phyloP scores from a whole-genome alignment of 2,888 invertebrate genomes.

The Acanthosepion lycidas region DNA sequence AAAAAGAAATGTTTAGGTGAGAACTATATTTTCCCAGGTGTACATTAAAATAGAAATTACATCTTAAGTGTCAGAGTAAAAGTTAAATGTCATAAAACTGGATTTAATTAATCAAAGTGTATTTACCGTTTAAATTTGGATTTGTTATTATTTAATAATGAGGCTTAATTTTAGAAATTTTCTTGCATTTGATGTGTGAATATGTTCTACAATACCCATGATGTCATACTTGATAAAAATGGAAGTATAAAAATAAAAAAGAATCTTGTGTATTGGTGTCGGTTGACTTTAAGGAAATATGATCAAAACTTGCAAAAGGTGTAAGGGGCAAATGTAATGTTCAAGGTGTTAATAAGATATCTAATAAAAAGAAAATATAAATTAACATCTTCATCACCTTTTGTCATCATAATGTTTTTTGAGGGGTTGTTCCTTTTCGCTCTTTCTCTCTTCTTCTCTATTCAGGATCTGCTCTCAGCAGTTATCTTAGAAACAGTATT shows the following conservation, averaged over 20 bases:
- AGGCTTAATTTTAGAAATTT: background rate
- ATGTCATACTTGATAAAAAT: too few species aligned
- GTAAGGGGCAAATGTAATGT: too few species aligned
- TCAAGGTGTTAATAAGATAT: too few species aligned
- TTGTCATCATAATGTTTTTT: background rate
- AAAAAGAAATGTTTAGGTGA: background rate
- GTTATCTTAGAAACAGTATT: too few species aligned
- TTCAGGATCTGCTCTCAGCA: too few species aligned
- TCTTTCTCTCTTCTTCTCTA: background rate
- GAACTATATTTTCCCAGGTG: background rate
- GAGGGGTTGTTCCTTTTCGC: background rate
- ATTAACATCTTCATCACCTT: background rate
- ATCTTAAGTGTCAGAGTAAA: background rate
- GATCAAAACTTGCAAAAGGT: too few species aligned
- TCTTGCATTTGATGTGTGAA: too few species aligned
- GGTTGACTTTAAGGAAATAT: too few species aligned
- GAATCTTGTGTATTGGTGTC: too few species aligned
- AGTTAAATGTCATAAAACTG: background rate
- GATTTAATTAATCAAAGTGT: background rate
- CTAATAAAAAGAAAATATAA: background rate
- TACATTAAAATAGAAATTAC: background rate
- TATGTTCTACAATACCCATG: too few species aligned
- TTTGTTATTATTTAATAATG: background rate
- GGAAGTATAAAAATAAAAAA: too few species aligned
- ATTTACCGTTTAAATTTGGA: background rate